phyloP scores from a whole-genome alignment of 1,140 invertebrate genomes.

The Orchesella cincta region DNA sequence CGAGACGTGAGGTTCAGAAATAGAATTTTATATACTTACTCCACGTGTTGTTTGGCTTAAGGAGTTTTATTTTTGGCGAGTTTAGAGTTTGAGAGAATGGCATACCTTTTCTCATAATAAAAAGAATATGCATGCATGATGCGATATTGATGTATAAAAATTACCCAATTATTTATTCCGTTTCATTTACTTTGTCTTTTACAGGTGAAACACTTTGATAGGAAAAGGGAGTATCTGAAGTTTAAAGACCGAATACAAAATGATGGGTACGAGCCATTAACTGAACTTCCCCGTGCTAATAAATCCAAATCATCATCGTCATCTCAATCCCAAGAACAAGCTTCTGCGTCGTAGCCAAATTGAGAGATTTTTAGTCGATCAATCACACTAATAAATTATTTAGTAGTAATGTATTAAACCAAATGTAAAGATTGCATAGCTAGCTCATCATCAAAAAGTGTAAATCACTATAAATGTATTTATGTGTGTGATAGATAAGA shows the following conservation, averaged over 20 bases:
- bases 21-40: neutral
- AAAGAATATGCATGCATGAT: no score
- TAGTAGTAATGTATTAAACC: no score
- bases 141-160: neutral
- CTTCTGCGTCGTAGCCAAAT: no score
- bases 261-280: slow-evolving; percentile 75
- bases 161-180: neutral
- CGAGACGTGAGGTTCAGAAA: neutral
- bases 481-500: no score
- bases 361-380: no score
- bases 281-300: slow-evolving; percentile 42
- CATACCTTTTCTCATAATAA: neutral
- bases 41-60: neutral
- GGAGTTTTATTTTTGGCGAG: neutral
- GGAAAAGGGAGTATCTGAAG: slow-evolving; percentile 80
- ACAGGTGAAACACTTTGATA: slow-evolving; percentile 88
- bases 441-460: no score
- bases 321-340: no score
- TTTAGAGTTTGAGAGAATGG: no score
- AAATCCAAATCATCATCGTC: no score
- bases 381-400: no score
- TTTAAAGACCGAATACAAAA: slow-evolving; percentile 86
- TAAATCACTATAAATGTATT: no score
- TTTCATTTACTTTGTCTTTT: slow-evolving; percentile 43
- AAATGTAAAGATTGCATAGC: no score